Percentiles rank a stretch among this genome's conserved stretches.
phyloP scores from a whole-genome alignment of 2,113 vertebrate species.

The Athene noctua region DNA sequence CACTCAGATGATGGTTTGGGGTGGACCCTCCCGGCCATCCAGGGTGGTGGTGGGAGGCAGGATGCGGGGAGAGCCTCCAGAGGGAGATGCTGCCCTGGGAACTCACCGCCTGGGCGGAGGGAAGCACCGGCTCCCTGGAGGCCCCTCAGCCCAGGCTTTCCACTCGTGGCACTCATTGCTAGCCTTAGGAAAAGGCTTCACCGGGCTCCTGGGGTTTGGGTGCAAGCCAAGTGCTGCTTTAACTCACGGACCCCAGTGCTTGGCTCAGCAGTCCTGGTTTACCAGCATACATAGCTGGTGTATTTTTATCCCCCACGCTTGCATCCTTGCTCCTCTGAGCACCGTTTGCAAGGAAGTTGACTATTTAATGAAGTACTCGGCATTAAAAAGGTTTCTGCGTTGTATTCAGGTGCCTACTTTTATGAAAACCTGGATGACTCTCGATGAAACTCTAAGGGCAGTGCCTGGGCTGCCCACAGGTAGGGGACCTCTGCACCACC shows the following conservation, averaged over 20 bases:
- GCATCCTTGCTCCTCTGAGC: accelerated
- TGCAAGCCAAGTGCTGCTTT: not conserved
- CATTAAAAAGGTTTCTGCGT: not conserved
- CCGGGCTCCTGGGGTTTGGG: not conserved
- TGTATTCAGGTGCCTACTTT: not conserved
- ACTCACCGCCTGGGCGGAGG: accelerated
- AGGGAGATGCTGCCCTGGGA: not conserved
- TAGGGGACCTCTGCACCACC: not conserved
- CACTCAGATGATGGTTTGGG: not conserved
- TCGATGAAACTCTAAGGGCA: not conserved
- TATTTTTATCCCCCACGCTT: not conserved
- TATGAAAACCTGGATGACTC: not conserved
- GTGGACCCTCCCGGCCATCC: not conserved
- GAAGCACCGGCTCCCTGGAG: not conserved
- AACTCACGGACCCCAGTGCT: accelerated
- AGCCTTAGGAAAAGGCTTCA: not conserved
- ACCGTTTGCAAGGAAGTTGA: not conserved
- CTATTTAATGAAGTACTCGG: not conserved
- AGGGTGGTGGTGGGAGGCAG: not conserved
- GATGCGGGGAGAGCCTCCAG: not conserved
- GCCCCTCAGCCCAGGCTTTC: not conserved
- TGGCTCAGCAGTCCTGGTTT: not conserved
- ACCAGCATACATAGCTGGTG: accelerated
- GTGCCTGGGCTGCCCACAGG: not conserved
- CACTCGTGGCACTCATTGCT: not conserved